phyloP scores from a whole-genome alignment of 1,140 invertebrate species.

The Tenebrio molitor region DNA sequence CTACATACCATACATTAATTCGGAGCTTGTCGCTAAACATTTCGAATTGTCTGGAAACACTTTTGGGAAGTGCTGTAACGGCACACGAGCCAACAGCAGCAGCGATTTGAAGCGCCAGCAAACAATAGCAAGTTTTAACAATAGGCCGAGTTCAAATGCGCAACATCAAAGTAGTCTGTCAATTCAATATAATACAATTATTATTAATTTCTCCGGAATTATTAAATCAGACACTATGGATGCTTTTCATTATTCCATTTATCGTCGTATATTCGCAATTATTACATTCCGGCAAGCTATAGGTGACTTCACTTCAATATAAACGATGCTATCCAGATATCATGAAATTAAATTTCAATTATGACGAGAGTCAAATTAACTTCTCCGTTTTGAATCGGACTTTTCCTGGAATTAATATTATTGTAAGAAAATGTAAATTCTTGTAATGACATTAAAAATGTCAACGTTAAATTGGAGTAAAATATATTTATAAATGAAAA shows the following conservation, averaged over 20 bases:
- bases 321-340: conserved; percentile 34
- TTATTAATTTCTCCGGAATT: conserved; percentile 61
- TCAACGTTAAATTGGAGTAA: not conserved
- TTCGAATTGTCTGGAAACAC: too few relatives aligned
- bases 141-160: conserved; percentile 54
- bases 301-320: conserved; percentile 51
- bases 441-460: not conserved
- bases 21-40: too few relatives aligned
- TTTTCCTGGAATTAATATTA: conserved; percentile 3
- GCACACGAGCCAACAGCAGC: not conserved
- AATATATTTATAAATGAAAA: not conserved
- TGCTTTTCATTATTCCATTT: conserved; percentile 54
- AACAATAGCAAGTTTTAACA: conserved; percentile 57
- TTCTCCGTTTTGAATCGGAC: conserved; percentile 9
- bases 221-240: conserved; percentile 60
- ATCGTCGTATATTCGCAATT: conserved; percentile 54
- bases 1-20: too few relatives aligned
- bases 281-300: conserved; percentile 53
- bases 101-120: conserved; percentile 50
- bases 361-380: conserved; percentile 28
- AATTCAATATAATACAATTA: conserved; percentile 61
- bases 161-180: conserved; percentile 59
- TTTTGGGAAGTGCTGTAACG: conserved; percentile 33
- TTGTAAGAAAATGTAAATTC: not conserved
- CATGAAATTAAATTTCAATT: conserved; percentile 38